Base-by-base conservation (phyloP, 2,113 vertebrate species). In the Ctenomys sociabilis region DNA sequence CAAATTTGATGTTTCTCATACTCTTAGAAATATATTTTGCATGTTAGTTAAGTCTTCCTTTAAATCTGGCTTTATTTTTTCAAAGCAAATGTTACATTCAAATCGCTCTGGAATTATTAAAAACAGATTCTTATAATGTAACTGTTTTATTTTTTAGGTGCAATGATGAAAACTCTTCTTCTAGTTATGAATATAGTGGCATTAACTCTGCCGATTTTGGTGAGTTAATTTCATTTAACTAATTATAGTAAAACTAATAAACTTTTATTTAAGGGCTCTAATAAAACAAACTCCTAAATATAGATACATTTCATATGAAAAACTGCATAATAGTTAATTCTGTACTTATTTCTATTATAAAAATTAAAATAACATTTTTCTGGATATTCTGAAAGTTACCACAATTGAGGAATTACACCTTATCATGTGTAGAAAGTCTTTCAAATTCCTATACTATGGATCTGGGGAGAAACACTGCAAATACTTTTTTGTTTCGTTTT, bases 161-260 rank as follows among this genome's bases (percentile, higher is more conserved):
- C 84, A 96, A 96, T 21, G 26, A 98, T 97, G 97, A 97, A 90
- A 85, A 77, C 37, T 3, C 86, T 94, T 88, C 72, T 93, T 45
- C 35, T 97, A 77, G 14, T 82, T 75, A 72, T 95, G 70, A 96
- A 95, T 94, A 87, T 97, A 19, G 70, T 98, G 90, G 96, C 86
- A 88, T 63, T 96, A 85, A 90, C 92, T 24, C 7, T 97, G 59
- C 84, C 95, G 59, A 95, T 97, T 68, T 94, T 94, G 94, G 97
- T 97, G 35, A 98, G 97, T 96, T 82, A 70, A 96, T 78, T 95
- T 93, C 49, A 89, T 93, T 63, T 87, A 84, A 64, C 6, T 10
- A 61, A 49, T 68, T 93, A 49, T 77, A 64, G 52, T 90, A 85
- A 91, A 14, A 88, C 9, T 66, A 72, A 57, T 3, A 75, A 49